Evolutionary conservation across 2,888 invertebrate genomes (phyloP).

Genomic region (Panorpa germanica): DNA sequence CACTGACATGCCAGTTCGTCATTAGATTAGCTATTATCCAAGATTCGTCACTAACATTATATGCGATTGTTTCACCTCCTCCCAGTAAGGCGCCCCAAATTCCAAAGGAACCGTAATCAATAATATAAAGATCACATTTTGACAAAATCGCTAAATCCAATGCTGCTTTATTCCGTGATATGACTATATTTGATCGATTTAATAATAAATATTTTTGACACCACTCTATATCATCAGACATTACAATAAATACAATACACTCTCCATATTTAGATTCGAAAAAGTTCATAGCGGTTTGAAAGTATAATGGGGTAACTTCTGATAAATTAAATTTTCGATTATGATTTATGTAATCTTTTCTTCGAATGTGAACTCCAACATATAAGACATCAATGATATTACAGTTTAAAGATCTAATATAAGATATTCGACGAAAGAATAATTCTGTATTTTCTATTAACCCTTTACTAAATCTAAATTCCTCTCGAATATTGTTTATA

Average conservation of each 20-base stretch:
- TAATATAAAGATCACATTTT: conserved; percentile 29
- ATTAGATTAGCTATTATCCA: conserved; percentile 22
- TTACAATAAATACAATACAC: conserved; percentile 23
- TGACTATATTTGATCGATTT: conserved; percentile 17
- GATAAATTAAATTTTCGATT: no score
- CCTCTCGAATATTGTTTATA: no score
- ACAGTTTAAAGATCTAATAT: no score
- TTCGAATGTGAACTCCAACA: no score
- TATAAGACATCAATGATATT: no score
- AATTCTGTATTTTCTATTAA: no score
- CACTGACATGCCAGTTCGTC: conserved; percentile 26
- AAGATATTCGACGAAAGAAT: no score
- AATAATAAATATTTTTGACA: conserved; percentile 20
- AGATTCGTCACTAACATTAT: conserved; percentile 22
- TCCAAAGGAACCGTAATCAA: conserved; percentile 28
- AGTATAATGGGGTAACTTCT: no score
- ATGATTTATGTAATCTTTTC: no score
- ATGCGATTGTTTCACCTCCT: conserved; percentile 25
- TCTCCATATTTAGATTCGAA: conserved; percentile 22
- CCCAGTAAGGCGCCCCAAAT: conserved; percentile 28
- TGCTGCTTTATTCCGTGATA: conserved; percentile 20
- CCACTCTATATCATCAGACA: conserved; percentile 27
- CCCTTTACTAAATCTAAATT: no score
- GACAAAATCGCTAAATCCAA: conserved; percentile 27
- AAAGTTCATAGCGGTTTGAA: conserved; percentile 22